Evolutionary conservation across 1,140 invertebrate genomes (phyloP).

Genomic region (Drosophila chauvacae): DNA sequence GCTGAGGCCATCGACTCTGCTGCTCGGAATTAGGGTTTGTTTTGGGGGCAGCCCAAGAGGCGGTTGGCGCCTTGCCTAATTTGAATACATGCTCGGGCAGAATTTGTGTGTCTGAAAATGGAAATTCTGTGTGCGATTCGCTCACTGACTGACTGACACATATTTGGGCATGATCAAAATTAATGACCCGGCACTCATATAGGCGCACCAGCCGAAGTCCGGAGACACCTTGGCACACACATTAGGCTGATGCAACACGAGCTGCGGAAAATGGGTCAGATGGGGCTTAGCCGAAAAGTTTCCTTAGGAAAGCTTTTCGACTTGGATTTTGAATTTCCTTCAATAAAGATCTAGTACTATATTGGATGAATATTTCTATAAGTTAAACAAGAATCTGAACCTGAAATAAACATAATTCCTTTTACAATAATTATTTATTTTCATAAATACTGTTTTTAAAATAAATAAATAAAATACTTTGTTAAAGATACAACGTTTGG

Average conservation of each 20-base stretch:
- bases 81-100: conserved; percentile 63
- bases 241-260: conserved; percentile 17
- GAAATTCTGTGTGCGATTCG: conserved; percentile 64
- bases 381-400: too few relatives aligned
- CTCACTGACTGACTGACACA: conserved; percentile 75
- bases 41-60: conserved; percentile 18
- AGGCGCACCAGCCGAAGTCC: conserved; percentile 26
- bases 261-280: conserved; percentile 45
- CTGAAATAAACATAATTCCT: neutral
- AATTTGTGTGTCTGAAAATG: conserved; percentile 64
- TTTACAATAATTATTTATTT: neutral
- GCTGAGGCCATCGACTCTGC: conserved; percentile 35
- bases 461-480: too few relatives aligned
- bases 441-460: too few relatives aligned
- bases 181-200: conserved; percentile 75
- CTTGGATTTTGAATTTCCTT: neutral
- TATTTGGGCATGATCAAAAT: conserved; percentile 82
- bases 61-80: conserved; percentile 70
- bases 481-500: too few relatives aligned
- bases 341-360: neutral
- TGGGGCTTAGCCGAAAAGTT: neutral
- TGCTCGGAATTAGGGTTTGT: conserved; percentile 32
- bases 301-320: neutral
- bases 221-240: conserved; percentile 59
- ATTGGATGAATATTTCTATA: too few relatives aligned